A percentile compares a stretch with the other conserved stretches of the same genome.
These are phyloP conservation scores for Ectemnius continuus DNA, from an alignment of 2,888 invertebrate genomes.

Conservation along the genomic window DNA sequence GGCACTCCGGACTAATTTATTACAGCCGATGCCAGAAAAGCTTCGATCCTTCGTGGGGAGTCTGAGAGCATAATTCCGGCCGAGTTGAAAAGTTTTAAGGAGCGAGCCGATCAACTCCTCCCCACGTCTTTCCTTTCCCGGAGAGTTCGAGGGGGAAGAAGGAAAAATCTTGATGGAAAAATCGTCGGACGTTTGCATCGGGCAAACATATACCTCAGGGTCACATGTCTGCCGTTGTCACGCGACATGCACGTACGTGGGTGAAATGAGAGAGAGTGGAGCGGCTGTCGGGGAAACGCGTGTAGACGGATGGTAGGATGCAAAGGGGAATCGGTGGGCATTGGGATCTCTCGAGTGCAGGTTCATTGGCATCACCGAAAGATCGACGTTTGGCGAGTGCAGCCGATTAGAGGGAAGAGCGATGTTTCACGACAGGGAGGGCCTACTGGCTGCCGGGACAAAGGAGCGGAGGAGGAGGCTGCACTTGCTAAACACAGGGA, in stretches of 20 bases:
- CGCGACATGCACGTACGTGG: slow-evolving; percentile 34
- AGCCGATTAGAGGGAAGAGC: neutral
- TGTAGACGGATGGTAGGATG: neutral
- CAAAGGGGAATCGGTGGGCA: neutral
- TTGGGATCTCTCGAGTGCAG: neutral
- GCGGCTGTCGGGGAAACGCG: neutral
- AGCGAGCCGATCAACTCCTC: no score
- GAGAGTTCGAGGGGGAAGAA: no score
- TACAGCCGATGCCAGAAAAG: neutral
- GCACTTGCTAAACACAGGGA: slow-evolving; percentile 39
- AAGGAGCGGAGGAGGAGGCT: slow-evolving; percentile 18
- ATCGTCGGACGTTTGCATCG: slow-evolving; percentile 41
- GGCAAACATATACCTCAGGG: slow-evolving; percentile 32
- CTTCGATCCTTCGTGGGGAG: neutral
- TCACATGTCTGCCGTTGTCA: slow-evolving; percentile 52
- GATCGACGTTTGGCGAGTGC: slow-evolving; percentile 3
- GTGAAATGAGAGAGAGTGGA: neutral
- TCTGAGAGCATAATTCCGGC: no score
- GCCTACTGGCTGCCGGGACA: slow-evolving; percentile 17
- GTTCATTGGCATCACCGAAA: neutral
- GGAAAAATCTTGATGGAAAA: slow-evolving; percentile 46
- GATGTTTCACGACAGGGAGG: neutral
- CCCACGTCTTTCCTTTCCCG: no score
- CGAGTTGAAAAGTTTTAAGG: no score
- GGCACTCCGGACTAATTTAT: slow-evolving; percentile 4